phyloP scores from a whole-genome alignment of 1,140 invertebrate species.

The Nasonia vitripennis region DNA sequence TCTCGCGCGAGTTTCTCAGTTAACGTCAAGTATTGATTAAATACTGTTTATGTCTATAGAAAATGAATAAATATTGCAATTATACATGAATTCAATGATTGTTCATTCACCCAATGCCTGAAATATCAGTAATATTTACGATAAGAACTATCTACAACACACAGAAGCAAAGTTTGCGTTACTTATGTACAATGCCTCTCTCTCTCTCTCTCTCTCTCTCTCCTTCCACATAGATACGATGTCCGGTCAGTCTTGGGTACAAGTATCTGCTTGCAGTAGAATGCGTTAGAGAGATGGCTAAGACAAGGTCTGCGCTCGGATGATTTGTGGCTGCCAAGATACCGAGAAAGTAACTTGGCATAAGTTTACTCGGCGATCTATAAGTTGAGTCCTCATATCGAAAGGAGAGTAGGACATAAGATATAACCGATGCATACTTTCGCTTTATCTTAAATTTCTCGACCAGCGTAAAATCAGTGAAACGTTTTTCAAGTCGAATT shows the following conservation, averaged over 20 bases:
- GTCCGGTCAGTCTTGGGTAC: not conserved
- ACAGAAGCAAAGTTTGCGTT: too few species aligned
- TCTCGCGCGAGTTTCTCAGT: conserved; percentile 27
- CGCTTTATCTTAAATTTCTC: too few species aligned
- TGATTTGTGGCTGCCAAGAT: not conserved
- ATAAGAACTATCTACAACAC: too few species aligned
- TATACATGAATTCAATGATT: not conserved
- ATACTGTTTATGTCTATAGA: conserved; percentile 28
- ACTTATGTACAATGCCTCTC: too few species aligned
- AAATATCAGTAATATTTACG: too few species aligned
- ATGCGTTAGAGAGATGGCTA: not conserved
- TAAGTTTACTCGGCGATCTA: not conserved
- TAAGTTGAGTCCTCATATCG: too few species aligned
- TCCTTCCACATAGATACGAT: too few species aligned
- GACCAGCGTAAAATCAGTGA: too few species aligned
- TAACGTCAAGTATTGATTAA: conserved; percentile 17
- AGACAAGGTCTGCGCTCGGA: not conserved
- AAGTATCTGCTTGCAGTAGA: not conserved
- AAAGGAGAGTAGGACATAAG: too few species aligned
- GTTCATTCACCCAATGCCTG: not conserved
- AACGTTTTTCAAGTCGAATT: too few species aligned
- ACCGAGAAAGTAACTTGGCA: not conserved
- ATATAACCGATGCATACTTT: too few species aligned
- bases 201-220: too few species aligned
- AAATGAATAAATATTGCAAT: conserved; percentile 43